Evolutionary conservation across 2,113 vertebrate genomes (phyloP), one percentile per base, ranked within the genome.

Genomic region (Oncorhynchus keta): DNA sequence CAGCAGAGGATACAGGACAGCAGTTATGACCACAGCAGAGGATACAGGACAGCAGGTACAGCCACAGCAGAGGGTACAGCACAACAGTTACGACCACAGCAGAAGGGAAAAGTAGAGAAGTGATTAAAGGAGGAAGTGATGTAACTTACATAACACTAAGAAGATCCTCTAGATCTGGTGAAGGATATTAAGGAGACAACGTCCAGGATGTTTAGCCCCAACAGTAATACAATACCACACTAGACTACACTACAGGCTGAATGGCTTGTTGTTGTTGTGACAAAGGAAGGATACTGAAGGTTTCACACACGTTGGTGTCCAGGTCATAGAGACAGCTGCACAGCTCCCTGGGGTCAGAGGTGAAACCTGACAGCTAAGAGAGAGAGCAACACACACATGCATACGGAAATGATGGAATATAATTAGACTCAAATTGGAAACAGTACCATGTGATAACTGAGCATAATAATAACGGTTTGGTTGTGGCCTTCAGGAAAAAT

Each of bases 241-340:
- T 55, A 16, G 51, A 55, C 13, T 55, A 55, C 3, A 55, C 12
- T 68, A 2, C 16, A 35, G 20, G 28, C 32, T 18, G 1, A 67
- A 45, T 20, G n/a, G 9, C 8, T 45, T 59, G 49, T 11, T 20
- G 48, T 9, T 20, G 26, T 30, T 22, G 32, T 14, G 32, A 20
- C 49, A 57, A 16, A 35, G 30, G 72, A 92, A 96, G 95, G 97
- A 99, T 99, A 98, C 96, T 98, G 87, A 98, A 98, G 0, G 96
- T 92, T 72, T 97, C 95, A 79, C 97, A 99, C 72, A 96, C 89
- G 0, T 96, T 95, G 0, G 97, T 98, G 81, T 98, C 97, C 82
- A 99, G 90, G 88, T 99, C 97, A 0, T 98, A 99, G 49, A 98
- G 91, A 85, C 96, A 99, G 91, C 97, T 99, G 88, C 97, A 99